These are phyloP conservation scores for Dasysyrphus albostriatus DNA, from an alignment of 2,888 invertebrate genomes.

Conservation along the genomic window DNA sequence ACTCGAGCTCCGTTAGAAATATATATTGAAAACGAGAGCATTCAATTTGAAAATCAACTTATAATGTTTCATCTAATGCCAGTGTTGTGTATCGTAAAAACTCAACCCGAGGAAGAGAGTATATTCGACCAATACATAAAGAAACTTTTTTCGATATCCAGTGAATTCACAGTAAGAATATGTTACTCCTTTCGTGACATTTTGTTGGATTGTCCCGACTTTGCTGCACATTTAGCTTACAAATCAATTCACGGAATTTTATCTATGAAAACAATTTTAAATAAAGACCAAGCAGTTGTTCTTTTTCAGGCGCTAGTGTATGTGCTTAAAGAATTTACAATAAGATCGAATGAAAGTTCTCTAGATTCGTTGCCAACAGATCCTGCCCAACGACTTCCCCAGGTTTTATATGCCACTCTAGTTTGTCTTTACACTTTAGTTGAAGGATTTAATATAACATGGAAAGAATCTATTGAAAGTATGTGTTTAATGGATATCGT, in stretches of 20 bases:
- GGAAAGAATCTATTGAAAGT: slow-evolving; percentile 91
- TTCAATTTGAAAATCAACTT: slow-evolving; percentile 86
- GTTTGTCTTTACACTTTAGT: slow-evolving; percentile 88
- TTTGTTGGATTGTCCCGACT: slow-evolving; percentile 70
- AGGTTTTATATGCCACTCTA: slow-evolving; percentile 87
- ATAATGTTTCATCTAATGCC: slow-evolving; percentile 88
- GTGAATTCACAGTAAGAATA: slow-evolving; percentile 87
- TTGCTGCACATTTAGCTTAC: slow-evolving; percentile 80
- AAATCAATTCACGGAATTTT: slow-evolving; percentile 82
- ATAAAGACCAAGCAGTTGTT: slow-evolving; percentile 87
- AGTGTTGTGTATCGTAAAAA: slow-evolving; percentile 84
- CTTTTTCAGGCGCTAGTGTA: slow-evolving; percentile 87
- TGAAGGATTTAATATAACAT: slow-evolving; percentile 89
- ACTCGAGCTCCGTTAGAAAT: slow-evolving; percentile 81
- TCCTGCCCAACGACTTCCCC: slow-evolving; percentile 83
- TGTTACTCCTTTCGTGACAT: slow-evolving; percentile 86
- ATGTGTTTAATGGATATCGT: slow-evolving; percentile 86
- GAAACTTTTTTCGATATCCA: slow-evolving; percentile 87
- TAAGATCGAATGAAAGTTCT: slow-evolving; percentile 38
- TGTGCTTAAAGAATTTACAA: slow-evolving; percentile 85
- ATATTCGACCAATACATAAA: slow-evolving; percentile 86
- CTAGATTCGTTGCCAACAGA: slow-evolving; percentile 78
- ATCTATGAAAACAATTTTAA: slow-evolving; percentile 85
- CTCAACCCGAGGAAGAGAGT: slow-evolving; percentile 81
- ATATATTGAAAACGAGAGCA: slow-evolving; percentile 81